Evolutionary conservation across 1,140 invertebrate genomes (phyloP).

Genomic region (Coboldia fuscipes): DNA sequence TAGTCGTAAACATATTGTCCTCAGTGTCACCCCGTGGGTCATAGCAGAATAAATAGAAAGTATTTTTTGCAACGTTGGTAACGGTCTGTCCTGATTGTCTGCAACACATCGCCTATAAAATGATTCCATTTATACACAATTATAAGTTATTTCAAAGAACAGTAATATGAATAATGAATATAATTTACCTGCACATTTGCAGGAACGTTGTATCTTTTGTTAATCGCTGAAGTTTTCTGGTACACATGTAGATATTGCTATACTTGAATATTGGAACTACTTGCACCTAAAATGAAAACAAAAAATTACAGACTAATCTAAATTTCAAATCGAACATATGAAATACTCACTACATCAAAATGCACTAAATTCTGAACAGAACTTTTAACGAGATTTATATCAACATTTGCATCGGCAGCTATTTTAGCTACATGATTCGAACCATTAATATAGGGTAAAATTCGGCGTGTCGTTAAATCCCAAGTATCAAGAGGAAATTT

Average conservation of each 20-base stretch:
- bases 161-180: conserved; percentile 22
- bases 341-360: conserved; percentile 34
- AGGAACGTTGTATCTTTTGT: conserved; percentile 46
- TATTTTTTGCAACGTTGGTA: conserved; percentile 49
- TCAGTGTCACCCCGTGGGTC: conserved; percentile 65
- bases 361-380: conserved; percentile 85
- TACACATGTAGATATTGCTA: conserved; percentile 78
- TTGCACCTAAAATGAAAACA: no score
- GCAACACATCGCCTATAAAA: conserved; percentile 1
- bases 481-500: conserved; percentile 35
- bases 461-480: conserved; percentile 85
- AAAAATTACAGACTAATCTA: conserved; percentile 53
- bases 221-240: conserved; percentile 54
- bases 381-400: conserved; percentile 82
- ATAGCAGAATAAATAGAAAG: conserved; percentile 63
- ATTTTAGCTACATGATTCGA: conserved; percentile 78
- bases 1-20: conserved; percentile 59
- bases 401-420: conserved; percentile 66
- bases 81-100: conserved; percentile 14
- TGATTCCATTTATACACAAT: not conserved
- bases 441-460: conserved; percentile 76
- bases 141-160: conserved; percentile 1
- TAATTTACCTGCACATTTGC: conserved; percentile 49
- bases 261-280: conserved; percentile 85
- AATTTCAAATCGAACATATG: conserved; percentile 26